Conservation (phyloP, 2,797 vertebrate species). For the Fratercula arctica region DNA sequence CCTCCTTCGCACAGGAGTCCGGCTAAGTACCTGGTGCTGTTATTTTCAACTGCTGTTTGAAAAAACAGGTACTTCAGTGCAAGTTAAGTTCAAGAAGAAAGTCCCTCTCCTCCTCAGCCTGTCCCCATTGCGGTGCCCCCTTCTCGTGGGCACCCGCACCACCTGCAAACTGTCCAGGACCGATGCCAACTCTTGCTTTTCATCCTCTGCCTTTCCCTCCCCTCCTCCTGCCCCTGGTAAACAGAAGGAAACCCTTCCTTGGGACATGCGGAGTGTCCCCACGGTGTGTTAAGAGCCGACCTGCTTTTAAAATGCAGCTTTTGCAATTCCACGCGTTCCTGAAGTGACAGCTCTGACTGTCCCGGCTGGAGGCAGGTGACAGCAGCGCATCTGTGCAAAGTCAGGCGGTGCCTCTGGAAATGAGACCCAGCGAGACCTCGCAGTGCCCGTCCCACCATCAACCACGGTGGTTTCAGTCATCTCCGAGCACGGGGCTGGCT, state of each 20-base stretch:
- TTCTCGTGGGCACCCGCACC: background rate
- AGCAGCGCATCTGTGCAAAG: background rate
- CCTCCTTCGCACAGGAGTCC: background rate
- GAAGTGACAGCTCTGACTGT: background rate
- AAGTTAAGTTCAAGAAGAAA: background rate
- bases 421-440: background rate
- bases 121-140: background rate
- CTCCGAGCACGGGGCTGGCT: background rate
- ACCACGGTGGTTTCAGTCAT: rapidly evolving
- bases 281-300: background rate
- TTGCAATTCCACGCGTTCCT: rapidly evolving
- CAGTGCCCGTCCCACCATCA: background rate
- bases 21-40: background rate
- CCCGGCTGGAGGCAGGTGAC: background rate
- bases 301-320: background rate
- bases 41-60: background rate
- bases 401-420: background rate
- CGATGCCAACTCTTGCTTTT: background rate
- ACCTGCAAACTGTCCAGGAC: background rate
- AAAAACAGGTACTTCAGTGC: background rate
- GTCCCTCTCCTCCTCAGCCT: background rate
- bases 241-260: background rate
- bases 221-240: background rate
- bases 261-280: background rate
- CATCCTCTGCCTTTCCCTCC: background rate